A percentile compares a stretch with the other conserved stretches of the same genome.
Evolutionary conservation across 1,140 invertebrate species (phyloP).

Genomic region (Colletes gigas): DNA sequence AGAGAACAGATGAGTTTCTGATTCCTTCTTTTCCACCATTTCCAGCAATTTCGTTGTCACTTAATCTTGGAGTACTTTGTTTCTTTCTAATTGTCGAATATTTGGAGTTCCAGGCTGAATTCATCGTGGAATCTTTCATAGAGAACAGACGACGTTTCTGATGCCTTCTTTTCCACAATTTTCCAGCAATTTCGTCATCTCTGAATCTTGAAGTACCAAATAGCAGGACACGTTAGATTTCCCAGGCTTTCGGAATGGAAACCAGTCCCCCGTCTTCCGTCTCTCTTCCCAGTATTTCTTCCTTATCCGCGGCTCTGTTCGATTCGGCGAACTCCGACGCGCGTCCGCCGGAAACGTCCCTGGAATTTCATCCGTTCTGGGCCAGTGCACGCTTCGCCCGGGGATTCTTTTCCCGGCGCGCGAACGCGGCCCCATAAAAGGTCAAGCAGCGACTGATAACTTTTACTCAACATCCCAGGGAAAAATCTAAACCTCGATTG

Average conservation of each 20-base stretch:
- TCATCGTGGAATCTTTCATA: too few relatives aligned
- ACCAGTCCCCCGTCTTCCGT: background rate
- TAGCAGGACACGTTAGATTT: background rate
- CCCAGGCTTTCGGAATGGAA: background rate
- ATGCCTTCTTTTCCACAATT: background rate
- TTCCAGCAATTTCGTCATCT: too few relatives aligned
- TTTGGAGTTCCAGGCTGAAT: too few relatives aligned
- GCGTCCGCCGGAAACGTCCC: slow-evolving; percentile 50
- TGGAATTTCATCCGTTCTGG: slow-evolving; percentile 54
- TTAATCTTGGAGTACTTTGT: too few relatives aligned
- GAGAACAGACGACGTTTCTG: too few relatives aligned
- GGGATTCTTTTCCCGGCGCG: slow-evolving; percentile 35
- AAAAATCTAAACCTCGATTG: background rate
- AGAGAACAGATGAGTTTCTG: too few relatives aligned
- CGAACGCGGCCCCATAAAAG: slow-evolving; percentile 38
- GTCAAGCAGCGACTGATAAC: slow-evolving; percentile 20
- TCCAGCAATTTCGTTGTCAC: too few relatives aligned
- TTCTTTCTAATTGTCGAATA: too few relatives aligned
- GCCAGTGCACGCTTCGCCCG: slow-evolving; percentile 33
- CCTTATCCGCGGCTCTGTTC: background rate
- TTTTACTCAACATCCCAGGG: slow-evolving; percentile 5
- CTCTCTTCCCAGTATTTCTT: slow-evolving; percentile 2
- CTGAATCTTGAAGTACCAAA: too few relatives aligned
- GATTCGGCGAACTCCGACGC: slow-evolving; percentile 33
- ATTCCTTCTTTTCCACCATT: too few relatives aligned